phyloP scores from a whole-genome alignment of 2,113 vertebrate genomes.

The Hippocampus comes region DNA sequence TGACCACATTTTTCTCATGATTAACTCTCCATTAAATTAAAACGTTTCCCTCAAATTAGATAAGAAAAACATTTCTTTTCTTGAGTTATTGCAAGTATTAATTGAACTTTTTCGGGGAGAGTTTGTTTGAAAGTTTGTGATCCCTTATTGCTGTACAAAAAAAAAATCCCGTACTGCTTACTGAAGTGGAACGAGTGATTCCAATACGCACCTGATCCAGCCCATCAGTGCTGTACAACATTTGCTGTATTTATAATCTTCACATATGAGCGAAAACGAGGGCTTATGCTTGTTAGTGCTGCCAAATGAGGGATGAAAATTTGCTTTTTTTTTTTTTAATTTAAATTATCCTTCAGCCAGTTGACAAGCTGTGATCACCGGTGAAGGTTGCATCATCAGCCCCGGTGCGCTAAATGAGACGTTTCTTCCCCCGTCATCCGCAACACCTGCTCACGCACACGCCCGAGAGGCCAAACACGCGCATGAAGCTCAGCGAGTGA shows the following conservation, averaged over 20 bases:
- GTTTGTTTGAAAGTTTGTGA: too few species aligned
- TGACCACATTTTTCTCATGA: too few species aligned
- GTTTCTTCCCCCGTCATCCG: conserved; percentile 1
- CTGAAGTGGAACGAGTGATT: too few species aligned
- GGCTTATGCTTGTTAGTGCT: background rate
- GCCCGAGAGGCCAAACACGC: background rate
- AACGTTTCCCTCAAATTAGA: too few species aligned
- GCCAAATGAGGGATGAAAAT: background rate
- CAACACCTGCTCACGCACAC: conserved; percentile 5
- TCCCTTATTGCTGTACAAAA: too few species aligned
- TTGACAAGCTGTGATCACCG: conserved; percentile 4
- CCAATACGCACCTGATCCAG: too few species aligned
- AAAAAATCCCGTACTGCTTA: too few species aligned
- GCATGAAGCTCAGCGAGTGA: background rate
- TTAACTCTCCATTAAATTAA: too few species aligned
- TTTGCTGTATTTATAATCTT: background rate
- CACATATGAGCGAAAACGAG: too few species aligned
- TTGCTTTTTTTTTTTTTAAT: background rate
- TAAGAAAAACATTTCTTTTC: too few species aligned
- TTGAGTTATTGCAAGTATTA: too few species aligned
- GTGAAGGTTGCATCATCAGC: conserved; percentile 7
- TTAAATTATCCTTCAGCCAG: background rate
- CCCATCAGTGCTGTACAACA: background rate
- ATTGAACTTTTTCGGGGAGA: too few species aligned
- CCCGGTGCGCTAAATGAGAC: conserved; percentile 2